Conservation (phyloP, 2,113 vertebrate species). For the Myrmecophaga tridactyla region DNA sequence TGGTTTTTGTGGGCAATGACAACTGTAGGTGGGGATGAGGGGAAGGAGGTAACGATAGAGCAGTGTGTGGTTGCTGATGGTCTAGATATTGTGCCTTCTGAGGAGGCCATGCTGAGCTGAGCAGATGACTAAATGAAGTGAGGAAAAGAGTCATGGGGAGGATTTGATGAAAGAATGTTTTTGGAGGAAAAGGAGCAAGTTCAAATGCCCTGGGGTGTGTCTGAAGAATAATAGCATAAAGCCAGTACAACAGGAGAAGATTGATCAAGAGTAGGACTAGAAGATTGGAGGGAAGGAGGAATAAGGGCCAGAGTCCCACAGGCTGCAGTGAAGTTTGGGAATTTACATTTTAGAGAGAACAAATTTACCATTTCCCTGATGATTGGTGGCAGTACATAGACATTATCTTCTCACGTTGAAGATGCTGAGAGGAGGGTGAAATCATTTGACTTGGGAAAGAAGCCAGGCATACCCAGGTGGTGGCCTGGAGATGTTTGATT, state of each 20-base stretch:
- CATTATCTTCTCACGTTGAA: neutral
- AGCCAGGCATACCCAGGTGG: neutral
- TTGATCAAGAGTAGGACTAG: neutral
- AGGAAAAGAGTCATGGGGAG: neutral
- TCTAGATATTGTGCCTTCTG: neutral
- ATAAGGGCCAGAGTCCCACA: neutral
- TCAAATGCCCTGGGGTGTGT: neutral
- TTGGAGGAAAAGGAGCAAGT: neutral
- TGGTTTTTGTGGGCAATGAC: neutral
- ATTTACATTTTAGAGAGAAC: neutral
- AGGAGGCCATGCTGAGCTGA: neutral
- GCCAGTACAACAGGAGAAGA: too few species aligned
- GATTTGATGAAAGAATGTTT: neutral
- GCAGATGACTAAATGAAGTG: neutral
- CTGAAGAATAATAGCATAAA: neutral
- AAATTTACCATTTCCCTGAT: neutral
- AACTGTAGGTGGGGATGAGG: neutral
- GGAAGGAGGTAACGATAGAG: neutral
- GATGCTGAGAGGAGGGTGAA: neutral
- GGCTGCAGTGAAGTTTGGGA: neutral
- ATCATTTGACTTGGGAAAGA: neutral
- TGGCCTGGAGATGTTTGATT: neutral
- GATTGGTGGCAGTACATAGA: neutral
- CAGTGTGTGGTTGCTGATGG: neutral
- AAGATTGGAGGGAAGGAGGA: rapidly evolving